A percentile compares a stretch with the other conserved stretches of the same genome.
Evolutionary conservation across 2,888 invertebrate species (phyloP).

Genomic region (Megamerina dolium): DNA sequence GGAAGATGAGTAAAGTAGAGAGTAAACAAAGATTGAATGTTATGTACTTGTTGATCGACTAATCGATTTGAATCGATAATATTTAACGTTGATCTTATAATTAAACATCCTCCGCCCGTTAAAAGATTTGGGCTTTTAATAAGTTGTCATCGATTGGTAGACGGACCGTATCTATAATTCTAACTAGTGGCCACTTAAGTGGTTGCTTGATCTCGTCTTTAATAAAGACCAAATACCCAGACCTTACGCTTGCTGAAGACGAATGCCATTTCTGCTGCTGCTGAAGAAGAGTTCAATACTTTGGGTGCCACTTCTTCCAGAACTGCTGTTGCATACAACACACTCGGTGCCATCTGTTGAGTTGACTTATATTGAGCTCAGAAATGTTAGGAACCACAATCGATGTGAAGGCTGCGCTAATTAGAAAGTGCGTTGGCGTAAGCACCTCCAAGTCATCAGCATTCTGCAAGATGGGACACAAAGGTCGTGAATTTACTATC

Average conservation of each 20-base stretch:
- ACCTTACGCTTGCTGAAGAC: neutral
- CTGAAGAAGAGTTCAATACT: constrained; percentile 15
- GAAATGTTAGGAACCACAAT: constrained; percentile 6
- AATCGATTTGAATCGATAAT: too few relatives aligned
- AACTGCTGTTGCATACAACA: constrained; percentile 19
- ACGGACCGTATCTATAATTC: neutral
- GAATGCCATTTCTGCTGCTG: constrained; percentile 17
- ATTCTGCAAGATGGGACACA: constrained; percentile 21
- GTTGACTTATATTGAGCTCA: constrained; percentile 5
- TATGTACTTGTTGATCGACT: too few relatives aligned
- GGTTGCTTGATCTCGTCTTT: too few relatives aligned
- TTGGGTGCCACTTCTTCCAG: constrained; percentile 16
- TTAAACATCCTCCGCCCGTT: too few relatives aligned
- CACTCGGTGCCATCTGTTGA: constrained; percentile 17
- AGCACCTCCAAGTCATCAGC: constrained; percentile 18
- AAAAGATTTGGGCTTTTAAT: neutral
- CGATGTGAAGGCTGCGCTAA: constrained; percentile 6
- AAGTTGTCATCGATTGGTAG: neutral
- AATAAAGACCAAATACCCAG: constrained; percentile 12
- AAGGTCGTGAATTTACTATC: constrained; percentile 20
- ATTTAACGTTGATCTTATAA: too few relatives aligned
- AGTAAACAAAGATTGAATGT: too few relatives aligned
- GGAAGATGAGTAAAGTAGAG: too few relatives aligned
- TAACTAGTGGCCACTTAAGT: constrained; percentile 2
- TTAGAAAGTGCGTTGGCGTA: constrained; percentile 12